phyloP scores from a whole-genome alignment of 2,888 invertebrate genomes.

The Cerastis leucographa region DNA sequence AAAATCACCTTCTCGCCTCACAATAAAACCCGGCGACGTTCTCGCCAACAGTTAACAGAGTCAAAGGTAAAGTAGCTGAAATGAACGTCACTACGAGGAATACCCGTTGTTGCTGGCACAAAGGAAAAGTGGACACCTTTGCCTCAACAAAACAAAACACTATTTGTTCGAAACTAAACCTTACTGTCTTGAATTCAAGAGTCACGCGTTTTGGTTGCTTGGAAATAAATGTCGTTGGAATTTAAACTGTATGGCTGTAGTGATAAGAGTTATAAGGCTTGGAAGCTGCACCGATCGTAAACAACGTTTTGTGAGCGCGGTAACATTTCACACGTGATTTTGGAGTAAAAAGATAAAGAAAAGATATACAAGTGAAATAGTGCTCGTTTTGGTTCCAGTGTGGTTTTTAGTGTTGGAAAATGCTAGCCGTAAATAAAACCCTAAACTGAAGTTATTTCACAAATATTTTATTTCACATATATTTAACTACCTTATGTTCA shows the following conservation, averaged over 20 bases:
- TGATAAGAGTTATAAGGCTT: background rate
- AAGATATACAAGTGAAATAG: constrained; percentile 20
- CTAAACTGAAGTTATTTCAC: background rate
- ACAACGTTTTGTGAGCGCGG: constrained; percentile 38
- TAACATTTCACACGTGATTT: constrained; percentile 47
- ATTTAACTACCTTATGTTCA: background rate
- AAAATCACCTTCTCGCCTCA: background rate
- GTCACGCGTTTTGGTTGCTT: background rate
- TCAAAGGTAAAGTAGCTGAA: constrained; percentile 45
- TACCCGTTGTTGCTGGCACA: constrained; percentile 46
- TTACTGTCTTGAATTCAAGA: background rate
- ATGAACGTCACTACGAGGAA: constrained; percentile 30
- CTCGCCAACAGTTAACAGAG: constrained; percentile 19
- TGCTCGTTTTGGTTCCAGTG: constrained; percentile 14
- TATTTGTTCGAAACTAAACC: constrained; percentile 21
- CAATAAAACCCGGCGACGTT: background rate
- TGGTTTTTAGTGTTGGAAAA: background rate
- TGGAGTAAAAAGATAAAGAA: constrained; percentile 34
- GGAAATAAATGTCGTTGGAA: background rate
- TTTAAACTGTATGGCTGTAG: background rate
- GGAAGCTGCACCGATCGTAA: constrained; percentile 8
- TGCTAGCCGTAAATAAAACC: background rate
- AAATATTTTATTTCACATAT: background rate
- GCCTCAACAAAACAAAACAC: constrained; percentile 2
- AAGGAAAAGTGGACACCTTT: constrained; percentile 47